A percentile compares a stretch with the other conserved stretches of the same genome.
phyloP scores from a whole-genome alignment of 2,113 vertebrate genomes.

The Jacana jacana region DNA sequence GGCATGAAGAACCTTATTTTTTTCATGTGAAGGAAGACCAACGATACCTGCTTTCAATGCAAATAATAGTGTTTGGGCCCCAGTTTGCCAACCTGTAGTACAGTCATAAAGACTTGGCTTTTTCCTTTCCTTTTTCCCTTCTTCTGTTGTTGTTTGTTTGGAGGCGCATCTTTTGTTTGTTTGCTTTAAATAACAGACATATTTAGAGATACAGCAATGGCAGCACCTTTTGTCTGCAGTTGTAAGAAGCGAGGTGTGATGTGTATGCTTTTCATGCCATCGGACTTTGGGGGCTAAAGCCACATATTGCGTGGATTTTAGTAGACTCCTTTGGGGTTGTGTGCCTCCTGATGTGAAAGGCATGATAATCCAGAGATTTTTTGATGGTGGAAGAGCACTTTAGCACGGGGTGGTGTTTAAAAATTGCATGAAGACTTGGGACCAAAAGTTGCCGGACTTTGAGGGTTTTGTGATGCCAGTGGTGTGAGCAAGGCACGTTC shows the following conservation, averaged over 20 bases:
- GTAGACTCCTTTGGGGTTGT: no score
- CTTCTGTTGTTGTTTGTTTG: not conserved
- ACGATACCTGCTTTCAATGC: not conserved
- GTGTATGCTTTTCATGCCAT: rapidly evolving
- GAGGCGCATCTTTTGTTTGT: rapidly evolving
- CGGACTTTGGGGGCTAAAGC: not conserved
- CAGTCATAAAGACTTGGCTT: not conserved
- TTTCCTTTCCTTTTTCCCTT: rapidly evolving
- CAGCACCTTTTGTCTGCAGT: not conserved
- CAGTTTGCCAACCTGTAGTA: not conserved
- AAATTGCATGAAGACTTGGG: not conserved
- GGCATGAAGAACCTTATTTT: not conserved
- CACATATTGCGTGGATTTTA: not conserved
- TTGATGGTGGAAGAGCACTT: not conserved
- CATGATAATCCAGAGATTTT: not conserved
- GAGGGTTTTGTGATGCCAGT: not conserved
- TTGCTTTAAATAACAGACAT: not conserved
- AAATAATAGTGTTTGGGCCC: not conserved
- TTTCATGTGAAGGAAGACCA: not conserved
- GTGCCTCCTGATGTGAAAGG: not conserved
- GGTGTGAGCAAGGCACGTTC: not conserved
- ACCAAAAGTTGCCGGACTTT: not conserved
- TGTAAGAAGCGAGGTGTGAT: not conserved
- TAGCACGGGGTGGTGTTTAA: not conserved
- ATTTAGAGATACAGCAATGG: rapidly evolving